Conservation (phyloP, 2,797 vertebrate species). For the Tympanoctomys barrerae region DNA sequence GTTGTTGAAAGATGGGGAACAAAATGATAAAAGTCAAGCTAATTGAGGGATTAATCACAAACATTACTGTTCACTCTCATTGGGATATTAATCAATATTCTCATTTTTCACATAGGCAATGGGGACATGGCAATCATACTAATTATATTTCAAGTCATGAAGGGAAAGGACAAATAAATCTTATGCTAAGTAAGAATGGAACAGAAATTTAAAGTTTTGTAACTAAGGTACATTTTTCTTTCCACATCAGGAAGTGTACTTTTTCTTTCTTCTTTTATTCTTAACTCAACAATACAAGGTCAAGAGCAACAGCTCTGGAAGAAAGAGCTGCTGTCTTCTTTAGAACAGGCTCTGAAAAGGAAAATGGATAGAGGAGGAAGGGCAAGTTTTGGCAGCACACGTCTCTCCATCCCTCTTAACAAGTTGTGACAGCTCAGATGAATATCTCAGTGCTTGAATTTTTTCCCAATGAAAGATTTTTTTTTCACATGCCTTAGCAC, state of each 20-base stretch:
- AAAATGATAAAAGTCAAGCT: background rate
- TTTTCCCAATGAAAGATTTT: constrained; percentile 49
- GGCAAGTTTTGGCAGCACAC: background rate
- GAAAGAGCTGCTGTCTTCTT: background rate
- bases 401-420: background rate
- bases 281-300: background rate
- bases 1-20: background rate
- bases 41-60: constrained; percentile 3
- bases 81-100: background rate
- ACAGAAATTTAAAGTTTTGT: background rate
- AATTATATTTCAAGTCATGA: background rate
- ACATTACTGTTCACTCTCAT: background rate
- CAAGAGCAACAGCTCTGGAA: background rate
- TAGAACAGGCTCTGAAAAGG: background rate
- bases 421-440: constrained; percentile 8
- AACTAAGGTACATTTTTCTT: background rate
- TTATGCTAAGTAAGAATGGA: background rate
- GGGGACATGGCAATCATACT: background rate
- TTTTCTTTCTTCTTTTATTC: background rate
- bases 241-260: background rate
- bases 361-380: background rate
- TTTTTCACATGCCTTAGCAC: background rate
- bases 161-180: constrained; percentile 5
- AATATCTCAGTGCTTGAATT: background rate
- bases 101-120: background rate